These are phyloP conservation scores for Chaitophorus viminalis DNA, from an alignment of 2,888 invertebrate genomes.

Conservation along the genomic window DNA sequence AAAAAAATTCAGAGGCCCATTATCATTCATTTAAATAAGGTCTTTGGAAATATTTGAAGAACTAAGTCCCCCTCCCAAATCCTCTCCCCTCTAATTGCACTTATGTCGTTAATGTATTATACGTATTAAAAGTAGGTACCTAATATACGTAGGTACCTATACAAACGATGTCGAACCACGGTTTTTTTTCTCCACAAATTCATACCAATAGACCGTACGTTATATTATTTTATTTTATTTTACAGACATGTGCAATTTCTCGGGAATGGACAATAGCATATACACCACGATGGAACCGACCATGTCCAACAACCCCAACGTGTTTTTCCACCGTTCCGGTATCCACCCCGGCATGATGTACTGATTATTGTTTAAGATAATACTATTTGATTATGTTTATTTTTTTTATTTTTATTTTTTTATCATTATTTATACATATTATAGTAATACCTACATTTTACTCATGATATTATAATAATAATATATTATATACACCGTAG, in stretches of 20 bases:
- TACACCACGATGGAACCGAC: conserved; percentile 87
- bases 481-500: background rate
- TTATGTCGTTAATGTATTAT: no score
- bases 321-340: conserved; percentile 86
- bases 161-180: no score
- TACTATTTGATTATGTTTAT: conserved; percentile 9
- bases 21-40: no score
- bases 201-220: no score
- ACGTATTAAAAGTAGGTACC: no score
- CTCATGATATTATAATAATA: background rate
- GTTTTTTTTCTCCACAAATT: no score
- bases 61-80: no score
- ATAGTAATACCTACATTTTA: background rate
- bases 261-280: conserved; percentile 78
- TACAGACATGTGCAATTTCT: conserved; percentile 55
- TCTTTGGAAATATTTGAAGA: no score
- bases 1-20: no score
- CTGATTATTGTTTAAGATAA: conserved; percentile 68
- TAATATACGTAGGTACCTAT: no score
- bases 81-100: no score
- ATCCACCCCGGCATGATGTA: conserved; percentile 93
- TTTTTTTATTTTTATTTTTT: background rate
- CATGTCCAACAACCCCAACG: conserved; percentile 89
- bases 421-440: background rate
- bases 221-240: background rate